Percentiles rank a stretch among this genome's conserved stretches.
Conservation (phyloP, 2,113 vertebrate genomes). For the Fukomys damarensis region DNA sequence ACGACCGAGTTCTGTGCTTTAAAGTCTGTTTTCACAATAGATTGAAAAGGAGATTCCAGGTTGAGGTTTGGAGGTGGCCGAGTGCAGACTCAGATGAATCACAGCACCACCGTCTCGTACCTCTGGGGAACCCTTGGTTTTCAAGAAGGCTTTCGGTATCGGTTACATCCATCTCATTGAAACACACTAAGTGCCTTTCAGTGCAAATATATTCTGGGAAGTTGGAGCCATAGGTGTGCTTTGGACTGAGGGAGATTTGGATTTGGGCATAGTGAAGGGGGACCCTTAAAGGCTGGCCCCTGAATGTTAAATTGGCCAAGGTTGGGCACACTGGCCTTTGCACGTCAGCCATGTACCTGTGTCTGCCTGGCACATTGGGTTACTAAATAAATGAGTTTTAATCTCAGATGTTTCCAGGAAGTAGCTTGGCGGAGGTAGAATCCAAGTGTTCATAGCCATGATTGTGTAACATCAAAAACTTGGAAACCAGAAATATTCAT, state of each 20-base stretch:
- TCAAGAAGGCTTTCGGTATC: not conserved
- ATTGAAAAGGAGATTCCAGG: not conserved
- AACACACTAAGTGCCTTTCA: not conserved
- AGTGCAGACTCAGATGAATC: no score
- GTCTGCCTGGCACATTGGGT: not conserved
- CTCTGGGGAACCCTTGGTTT: not conserved
- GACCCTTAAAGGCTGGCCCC: not conserved
- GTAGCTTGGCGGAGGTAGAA: not conserved
- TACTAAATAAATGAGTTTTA: not conserved
- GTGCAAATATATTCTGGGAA: not conserved
- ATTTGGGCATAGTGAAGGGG: fast-evolving
- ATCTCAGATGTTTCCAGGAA: not conserved
- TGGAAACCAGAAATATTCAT: not conserved
- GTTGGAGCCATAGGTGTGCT: not conserved
- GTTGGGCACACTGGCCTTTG: no score
- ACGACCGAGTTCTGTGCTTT: not conserved
- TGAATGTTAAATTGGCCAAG: not conserved
- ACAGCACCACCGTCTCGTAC: not conserved
- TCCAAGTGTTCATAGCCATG: not conserved
- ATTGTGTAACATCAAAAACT: not conserved
- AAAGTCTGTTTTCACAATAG: not conserved
- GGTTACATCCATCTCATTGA: not conserved
- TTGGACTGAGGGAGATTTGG: not conserved
- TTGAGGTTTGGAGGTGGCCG: not conserved
- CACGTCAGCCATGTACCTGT: fast-evolving